Base-by-base conservation (phyloP, 2,797 vertebrate species). In the Aotus griseimembra region DNA sequence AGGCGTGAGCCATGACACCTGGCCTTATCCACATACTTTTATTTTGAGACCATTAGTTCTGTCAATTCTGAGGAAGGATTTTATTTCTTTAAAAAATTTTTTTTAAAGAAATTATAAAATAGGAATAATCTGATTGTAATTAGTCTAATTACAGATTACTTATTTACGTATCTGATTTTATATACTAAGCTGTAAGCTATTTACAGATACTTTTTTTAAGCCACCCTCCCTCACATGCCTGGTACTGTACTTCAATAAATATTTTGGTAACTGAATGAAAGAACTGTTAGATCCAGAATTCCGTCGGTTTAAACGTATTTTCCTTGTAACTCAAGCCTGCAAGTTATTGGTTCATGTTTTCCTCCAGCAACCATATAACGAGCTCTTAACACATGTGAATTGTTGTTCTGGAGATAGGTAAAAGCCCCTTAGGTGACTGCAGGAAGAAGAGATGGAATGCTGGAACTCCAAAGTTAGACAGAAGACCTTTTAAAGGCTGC, bases 21-120 rank as follows among this genome's bases (percentile, higher is more conserved):
- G 33, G 33, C 30, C 15, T n/a, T 33, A 67, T 67, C 33, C 30
- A 14, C 50, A 24, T n/a, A 44, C 33, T 67, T 95, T 96, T 85
- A 95, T 94, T 97, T 94, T 90, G 61, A 97, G 36, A 86, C 36
- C 95, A 3, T 93, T 96, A 88, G 77, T 96, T 97, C 52, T 90
- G 52, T 96, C 76, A 82, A 5, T 94, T 96, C 41, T 44, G 57
- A 97, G 85, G 81, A 95, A 93, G 17, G 22, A 33, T 88, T 92
- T 94, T 93, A 64, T 76, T 85, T 85, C 28, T 46, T 33, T 19
- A 44, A 41, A 6, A 39, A 52, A 58, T 80, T 19, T 48, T 94
- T 92, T 81, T 64, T 72, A 5, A 72, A 72, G 24, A 58, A 93
- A 50, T 41, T 96, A 24, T 85, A 73, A 46, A 83, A 36, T 90